Base-by-base conservation (phyloP, 2,797 vertebrate genomes). In the Melanotaenia pygmaea region DNA sequence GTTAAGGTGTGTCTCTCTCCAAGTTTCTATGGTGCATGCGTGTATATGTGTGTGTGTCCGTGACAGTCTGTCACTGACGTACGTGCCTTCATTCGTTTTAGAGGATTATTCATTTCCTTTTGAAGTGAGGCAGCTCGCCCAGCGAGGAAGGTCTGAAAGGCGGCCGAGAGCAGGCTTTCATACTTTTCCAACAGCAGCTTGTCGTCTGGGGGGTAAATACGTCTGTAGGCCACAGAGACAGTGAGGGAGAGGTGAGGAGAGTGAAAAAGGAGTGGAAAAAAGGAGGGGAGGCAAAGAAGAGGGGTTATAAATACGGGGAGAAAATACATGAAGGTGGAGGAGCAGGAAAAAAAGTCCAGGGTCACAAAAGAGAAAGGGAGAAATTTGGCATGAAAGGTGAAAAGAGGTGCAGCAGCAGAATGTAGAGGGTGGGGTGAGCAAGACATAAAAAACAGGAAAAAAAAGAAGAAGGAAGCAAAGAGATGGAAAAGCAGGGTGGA, bases 171-270 rank as follows among this genome's bases (percentile, higher is more conserved):
- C 86, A 99, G 96, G 92, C 92, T 96, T 92, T 99, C 98, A 93
- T 99, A 99, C 94, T 98, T 99, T 90, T 98, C 97, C 94, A 99
- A 93, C 86, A 98, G 95, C 88, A 95, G 92, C 94, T 98, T 98
- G 95, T 99, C 98, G 91, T 99, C 98, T 87, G 98, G 98, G 94
- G 98, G 98, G 93, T 99, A 99, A 96, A 99, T 99, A 89, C 97
- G 94, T 91, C 98, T 98, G 93, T 86, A 82, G 86, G 74, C 78
- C 84, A 59, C 69, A 82, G 82, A 90, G 80, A 86, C 80, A 84
- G 74, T 75, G 68, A 79, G 65, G 51, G 83, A 85, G 83, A 85
- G 71, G 71, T 70, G 72, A 78, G 70, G 64, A 74, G 80, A 86
- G 76, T 63, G 78, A 86, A 79, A 58, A 57, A 75, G 74, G 58